Evolutionary conservation across 2,888 invertebrate genomes (phyloP).

Genomic region (Sericinus montela): DNA sequence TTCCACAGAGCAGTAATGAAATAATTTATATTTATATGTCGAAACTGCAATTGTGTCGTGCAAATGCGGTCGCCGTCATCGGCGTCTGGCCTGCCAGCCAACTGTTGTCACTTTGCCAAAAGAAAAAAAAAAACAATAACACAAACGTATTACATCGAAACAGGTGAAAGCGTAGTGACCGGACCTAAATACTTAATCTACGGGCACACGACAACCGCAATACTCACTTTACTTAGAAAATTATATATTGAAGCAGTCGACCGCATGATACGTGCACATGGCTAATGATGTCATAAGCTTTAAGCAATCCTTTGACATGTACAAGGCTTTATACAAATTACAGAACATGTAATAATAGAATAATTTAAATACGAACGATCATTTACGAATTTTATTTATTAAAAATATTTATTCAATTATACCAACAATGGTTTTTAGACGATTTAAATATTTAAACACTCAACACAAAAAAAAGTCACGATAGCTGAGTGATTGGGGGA

Average conservation of each 20-base stretch:
- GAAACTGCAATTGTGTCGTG: conserved; percentile 6
- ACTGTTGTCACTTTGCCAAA: conserved; percentile 19
- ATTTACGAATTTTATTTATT: too few relatives aligned
- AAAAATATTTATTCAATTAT: too few relatives aligned
- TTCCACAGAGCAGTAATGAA: conserved; percentile 6
- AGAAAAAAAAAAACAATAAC: background rate
- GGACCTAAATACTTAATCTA: conserved; percentile 28
- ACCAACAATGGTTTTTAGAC: too few relatives aligned
- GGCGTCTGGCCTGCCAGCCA: conserved; percentile 18
- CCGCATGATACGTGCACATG: conserved; percentile 15
- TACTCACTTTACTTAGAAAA: conserved; percentile 22
- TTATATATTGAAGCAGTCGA: background rate
- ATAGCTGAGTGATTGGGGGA: too few relatives aligned
- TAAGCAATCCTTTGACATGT: background rate
- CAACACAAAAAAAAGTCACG: too few relatives aligned
- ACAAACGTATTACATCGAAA: conserved; percentile 17
- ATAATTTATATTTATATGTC: conserved; percentile 16
- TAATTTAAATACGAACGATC: too few relatives aligned
- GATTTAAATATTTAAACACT: too few relatives aligned
- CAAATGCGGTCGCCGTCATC: conserved; percentile 16
- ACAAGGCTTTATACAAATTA: background rate
- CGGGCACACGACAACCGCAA: conserved; percentile 30
- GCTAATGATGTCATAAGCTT: conserved; percentile 10
- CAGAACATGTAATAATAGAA: too few relatives aligned
- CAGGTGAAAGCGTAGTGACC: conserved; percentile 33